A percentile compares a stretch with the other conserved stretches of the same genome.
phyloP scores from a whole-genome alignment of 2,888 invertebrate genomes.

The Amitus sp. region DNA sequence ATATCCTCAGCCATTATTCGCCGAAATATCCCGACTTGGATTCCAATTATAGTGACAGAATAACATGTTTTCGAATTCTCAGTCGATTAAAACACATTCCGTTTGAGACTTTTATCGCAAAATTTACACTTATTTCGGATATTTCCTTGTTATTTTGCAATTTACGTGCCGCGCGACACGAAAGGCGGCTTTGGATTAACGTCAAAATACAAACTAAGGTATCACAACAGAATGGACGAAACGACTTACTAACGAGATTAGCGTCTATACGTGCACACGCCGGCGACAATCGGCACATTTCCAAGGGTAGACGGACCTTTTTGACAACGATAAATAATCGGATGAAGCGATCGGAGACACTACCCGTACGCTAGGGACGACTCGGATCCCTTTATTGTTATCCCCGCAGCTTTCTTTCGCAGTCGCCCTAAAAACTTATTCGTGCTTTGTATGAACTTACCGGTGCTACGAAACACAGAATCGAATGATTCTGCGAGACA shows the following conservation, averaged over 20 bases:
- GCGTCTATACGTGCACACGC: constrained; percentile 39
- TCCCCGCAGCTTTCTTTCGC: constrained; percentile 27
- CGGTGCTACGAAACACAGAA: constrained; percentile 29
- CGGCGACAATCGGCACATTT: constrained; percentile 24
- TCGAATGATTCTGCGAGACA: constrained; percentile 30
- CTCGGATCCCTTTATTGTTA: constrained; percentile 42
- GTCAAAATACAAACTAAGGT: constrained; percentile 41
- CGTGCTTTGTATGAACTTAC: constrained; percentile 38
- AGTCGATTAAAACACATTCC: constrained; percentile 10
- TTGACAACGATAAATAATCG: constrained; percentile 60
- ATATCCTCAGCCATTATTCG: constrained; percentile 19
- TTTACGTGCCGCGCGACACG: neutral
- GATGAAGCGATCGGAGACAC: constrained; percentile 53
- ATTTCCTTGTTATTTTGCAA: neutral
- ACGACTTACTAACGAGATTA: constrained; percentile 49
- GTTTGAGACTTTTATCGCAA: too few species aligned
- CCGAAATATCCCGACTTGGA: constrained; percentile 15
- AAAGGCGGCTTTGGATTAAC: neutral
- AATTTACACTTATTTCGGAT: neutral
- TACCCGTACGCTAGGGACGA: constrained; percentile 46
- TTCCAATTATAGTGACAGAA: too few species aligned
- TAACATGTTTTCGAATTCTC: constrained; percentile 13
- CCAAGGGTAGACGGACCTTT: constrained; percentile 44
- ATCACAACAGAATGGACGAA: constrained; percentile 32
- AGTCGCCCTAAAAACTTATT: constrained; percentile 34